Evolutionary conservation across 2,113 vertebrate genomes (phyloP).

Genomic region (Corapipo altera): DNA sequence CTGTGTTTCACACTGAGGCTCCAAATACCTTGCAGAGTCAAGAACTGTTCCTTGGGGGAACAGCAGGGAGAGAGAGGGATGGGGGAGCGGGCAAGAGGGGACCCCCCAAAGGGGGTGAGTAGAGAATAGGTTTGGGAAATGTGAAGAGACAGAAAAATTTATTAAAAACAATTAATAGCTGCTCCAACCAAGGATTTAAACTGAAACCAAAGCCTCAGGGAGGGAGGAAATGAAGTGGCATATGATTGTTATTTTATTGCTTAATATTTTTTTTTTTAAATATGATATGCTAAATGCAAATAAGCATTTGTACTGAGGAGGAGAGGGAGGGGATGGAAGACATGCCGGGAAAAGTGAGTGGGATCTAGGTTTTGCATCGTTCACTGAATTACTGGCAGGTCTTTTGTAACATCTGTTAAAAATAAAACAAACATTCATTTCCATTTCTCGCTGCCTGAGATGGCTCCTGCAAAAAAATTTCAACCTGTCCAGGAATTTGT

Average conservation of each 20-base stretch:
- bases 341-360: conserved; percentile 42
- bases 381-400: conserved; percentile 60
- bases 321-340: conserved; percentile 43
- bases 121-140: background rate
- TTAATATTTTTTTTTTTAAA: background rate
- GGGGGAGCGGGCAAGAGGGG: background rate
- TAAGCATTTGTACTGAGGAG: background rate
- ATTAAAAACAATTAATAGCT: conserved; percentile 42
- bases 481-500: conserved; percentile 68
- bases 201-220: conserved; percentile 29
- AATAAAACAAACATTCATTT: conserved; percentile 69
- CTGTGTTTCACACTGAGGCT: background rate
- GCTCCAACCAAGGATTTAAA: conserved; percentile 14
- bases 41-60: background rate
- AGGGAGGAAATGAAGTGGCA: conserved; percentile 38
- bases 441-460: conserved; percentile 56
- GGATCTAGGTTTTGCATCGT: conserved; percentile 55
- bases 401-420: conserved; percentile 71
- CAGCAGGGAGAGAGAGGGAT: background rate
- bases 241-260: conserved; percentile 45
- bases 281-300: conserved; percentile 42
- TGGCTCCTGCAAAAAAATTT: conserved; percentile 61
- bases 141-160: background rate
- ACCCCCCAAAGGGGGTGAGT: background rate
- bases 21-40: background rate